A percentile compares a stretch with the other conserved stretches of the same genome.
Conservation (phyloP, 2,888 invertebrate genomes). For the Creontiades dilutus region DNA sequence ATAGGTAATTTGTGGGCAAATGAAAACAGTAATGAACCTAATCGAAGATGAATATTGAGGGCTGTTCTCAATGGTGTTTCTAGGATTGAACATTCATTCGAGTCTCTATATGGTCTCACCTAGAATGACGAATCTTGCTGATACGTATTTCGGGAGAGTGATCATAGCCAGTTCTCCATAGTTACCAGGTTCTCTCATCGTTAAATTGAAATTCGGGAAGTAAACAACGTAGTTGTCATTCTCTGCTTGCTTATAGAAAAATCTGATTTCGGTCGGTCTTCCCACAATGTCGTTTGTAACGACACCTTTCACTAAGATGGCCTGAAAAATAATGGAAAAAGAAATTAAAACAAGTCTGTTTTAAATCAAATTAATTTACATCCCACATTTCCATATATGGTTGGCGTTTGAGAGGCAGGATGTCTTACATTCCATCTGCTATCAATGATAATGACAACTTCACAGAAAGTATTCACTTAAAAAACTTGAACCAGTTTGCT, state of each 20-base stretch:
- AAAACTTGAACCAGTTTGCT: no score
- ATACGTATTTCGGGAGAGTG: constrained; percentile 94
- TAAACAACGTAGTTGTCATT: constrained; percentile 97
- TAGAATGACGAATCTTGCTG: constrained; percentile 95
- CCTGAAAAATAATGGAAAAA: constrained; percentile 78
- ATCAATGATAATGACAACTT: no score
- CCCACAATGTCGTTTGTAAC: constrained; percentile 97
- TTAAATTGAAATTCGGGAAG: constrained; percentile 96
- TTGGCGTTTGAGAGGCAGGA: no score
- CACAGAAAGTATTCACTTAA: no score
- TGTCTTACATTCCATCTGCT: no score
- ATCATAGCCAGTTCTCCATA: constrained; percentile 98
- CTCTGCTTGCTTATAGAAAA: constrained; percentile 97
- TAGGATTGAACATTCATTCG: no score
- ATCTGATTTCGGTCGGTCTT: constrained; percentile 95
- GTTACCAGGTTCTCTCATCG: constrained; percentile 96
- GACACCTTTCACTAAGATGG: constrained; percentile 95
- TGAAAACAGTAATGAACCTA: no score
- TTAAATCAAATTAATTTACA: no score
- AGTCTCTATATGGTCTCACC: constrained; percentile 77
- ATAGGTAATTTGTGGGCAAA: no score
- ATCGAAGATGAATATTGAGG: no score
- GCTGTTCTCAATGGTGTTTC: no score
- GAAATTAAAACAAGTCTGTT: neutral
- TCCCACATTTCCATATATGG: no score